Percentiles rank a stretch among this genome's conserved stretches.
These are phyloP conservation scores for Enoplosus armatus DNA, from an alignment of 2,797 vertebrate species.

Conservation along the genomic window DNA sequence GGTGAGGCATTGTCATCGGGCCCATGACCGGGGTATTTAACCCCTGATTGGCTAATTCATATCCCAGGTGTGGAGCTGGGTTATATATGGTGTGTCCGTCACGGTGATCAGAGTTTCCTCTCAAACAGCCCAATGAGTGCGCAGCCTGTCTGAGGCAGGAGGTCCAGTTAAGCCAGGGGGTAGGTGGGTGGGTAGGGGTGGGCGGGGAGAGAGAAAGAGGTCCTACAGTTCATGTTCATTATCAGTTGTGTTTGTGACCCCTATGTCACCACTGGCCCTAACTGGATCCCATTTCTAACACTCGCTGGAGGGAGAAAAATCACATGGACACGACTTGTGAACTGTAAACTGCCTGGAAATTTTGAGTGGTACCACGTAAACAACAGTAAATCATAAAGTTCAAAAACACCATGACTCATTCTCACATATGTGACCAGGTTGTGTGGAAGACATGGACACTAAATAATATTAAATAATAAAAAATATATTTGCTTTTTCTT, in stretches of 20 bases:
- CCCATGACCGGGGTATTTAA: constrained; percentile 82
- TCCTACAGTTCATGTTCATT: constrained; percentile 82
- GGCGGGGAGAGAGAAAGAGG: constrained; percentile 34
- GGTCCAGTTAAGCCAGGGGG: constrained; percentile 47
- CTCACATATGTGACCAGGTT: background rate
- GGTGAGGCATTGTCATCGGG: constrained; percentile 84
- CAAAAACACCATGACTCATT: background rate
- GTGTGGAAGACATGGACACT: background rate
- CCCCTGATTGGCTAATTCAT: constrained; percentile 80
- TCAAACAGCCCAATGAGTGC: constrained; percentile 66
- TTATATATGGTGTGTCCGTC: constrained; percentile 81
- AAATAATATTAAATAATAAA: background rate
- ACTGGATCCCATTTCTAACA: constrained; percentile 67
- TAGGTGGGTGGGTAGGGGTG: background rate
- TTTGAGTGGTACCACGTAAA: background rate
- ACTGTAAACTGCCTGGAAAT: constrained; percentile 15
- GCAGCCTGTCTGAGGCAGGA: constrained; percentile 66
- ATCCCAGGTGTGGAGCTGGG: constrained; percentile 84
- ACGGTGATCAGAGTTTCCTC: constrained; percentile 76
- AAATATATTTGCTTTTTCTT: background rate
- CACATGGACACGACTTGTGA: constrained; percentile 50
- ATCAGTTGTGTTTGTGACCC: constrained; percentile 75
- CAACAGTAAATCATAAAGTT: constrained; percentile 1
- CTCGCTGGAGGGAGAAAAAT: constrained; percentile 48
- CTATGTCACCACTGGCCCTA: constrained; percentile 74